Evolutionary conservation across 2,797 vertebrate species (phyloP), one percentile per base, ranked within the genome.

Genomic region (Anas bernieri): DNA sequence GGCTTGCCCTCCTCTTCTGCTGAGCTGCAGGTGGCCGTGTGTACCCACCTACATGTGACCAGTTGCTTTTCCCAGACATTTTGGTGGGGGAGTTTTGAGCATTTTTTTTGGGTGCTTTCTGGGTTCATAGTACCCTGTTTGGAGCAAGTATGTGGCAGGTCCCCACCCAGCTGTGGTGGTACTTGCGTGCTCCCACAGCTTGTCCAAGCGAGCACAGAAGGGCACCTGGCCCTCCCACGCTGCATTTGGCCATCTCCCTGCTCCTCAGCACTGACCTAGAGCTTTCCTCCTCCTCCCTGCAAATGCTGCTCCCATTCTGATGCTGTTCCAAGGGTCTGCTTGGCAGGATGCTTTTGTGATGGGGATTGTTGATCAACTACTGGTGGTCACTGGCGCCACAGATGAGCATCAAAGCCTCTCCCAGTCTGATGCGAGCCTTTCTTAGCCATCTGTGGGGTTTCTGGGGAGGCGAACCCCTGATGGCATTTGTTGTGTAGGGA

Each of bases 401-500:
- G 5, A 0, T 0, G 20, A 33, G 41, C 5, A 1, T 37, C 66
- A 37, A 3, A 17, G 7, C 16, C 14, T 37, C 12, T 30, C 39
- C 25, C 0, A 1, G 56, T 1, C 45, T 68, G 3, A 15, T 0
- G 63, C 59, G 54, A 41, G 67, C n/a, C 37, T 17, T 50, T 54
- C 11, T 3, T 5, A 2, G 20, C 2, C 31, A 13, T 23, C 1
- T 13, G 9, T 0, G 22, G 30, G 68, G 50, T 35, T 21, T 17
- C 11, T 0, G 6, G 31, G 59, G 50, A 5, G 37, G 28, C 0
- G 25, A 26, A 2, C 14, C 48, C 7, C 50, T 3, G 5, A 2
- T 3, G 62, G 4, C 23, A 1, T 46, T 54, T 64, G 52, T 37
- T 26, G 5, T 5, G 35, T 97, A 99, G 99, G 98, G 98, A 98